Evolutionary conservation across 2,797 vertebrate genomes (phyloP).

Genomic region (Morelia viridis): DNA sequence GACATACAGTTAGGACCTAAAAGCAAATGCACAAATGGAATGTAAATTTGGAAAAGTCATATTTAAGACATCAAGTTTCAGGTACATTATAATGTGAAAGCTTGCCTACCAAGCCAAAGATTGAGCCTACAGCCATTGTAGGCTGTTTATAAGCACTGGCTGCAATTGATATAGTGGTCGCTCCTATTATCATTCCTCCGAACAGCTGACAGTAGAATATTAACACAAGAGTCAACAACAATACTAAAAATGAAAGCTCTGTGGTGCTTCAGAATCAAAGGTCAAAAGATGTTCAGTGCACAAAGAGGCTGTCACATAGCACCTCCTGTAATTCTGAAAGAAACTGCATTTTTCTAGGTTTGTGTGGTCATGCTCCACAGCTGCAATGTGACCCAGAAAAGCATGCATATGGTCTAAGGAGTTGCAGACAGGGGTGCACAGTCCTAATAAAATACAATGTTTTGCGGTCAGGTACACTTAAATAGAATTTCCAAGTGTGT

Average conservation of each 20-base stretch:
- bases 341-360: neutral
- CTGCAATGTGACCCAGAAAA: neutral
- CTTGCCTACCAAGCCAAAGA: no score
- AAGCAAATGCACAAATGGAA: conserved; percentile 28
- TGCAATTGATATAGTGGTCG: no score
- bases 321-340: neutral
- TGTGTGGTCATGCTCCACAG: neutral
- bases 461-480: neutral
- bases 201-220: neutral
- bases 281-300: no score
- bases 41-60: neutral
- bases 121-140: no score
- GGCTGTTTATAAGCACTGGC: no score
- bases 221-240: neutral
- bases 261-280: no score
- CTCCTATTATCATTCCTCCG: no score
- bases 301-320: no score
- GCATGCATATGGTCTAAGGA: neutral
- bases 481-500: neutral
- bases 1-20: conserved; percentile 25
- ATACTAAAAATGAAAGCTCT: neutral
- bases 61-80: neutral
- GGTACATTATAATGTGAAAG: no score
- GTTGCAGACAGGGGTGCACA: neutral
- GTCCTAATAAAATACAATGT: neutral